Base-by-base conservation (phyloP, 2,797 vertebrate genomes). In the Naso thynnoides region DNA sequence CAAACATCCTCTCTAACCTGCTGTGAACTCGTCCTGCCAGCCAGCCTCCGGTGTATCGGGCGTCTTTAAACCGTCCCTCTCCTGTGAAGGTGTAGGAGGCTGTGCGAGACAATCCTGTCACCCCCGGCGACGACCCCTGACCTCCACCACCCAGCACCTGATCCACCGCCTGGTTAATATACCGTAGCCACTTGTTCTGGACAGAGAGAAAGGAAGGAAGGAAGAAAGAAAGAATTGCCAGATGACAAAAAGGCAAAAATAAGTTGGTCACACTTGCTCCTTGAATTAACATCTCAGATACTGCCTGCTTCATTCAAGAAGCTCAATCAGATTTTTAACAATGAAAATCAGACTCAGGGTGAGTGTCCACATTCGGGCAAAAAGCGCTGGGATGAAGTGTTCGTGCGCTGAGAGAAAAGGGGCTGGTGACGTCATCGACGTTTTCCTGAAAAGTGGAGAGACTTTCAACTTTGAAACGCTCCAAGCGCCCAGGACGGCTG, bases 141-240 rank as follows among this genome's bases (percentile, higher is more conserved):
- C 86, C 81, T 42, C 74, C 88, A 18, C 90, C 95, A 16, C 88
- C 94, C 73, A 99, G 93, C 41, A 95, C 94, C 70, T 95, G 96
- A 81, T 99, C 97, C 90, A 98, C 94, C 10, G 97, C 95, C 88
- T 97, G 96, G 92, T 97, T 98, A 65, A 99, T 94, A 47, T 96
- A 94, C 70, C 95, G 91, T 9, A 99, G 89, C 98, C 98, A 99
- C 83, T 97, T 99, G 36, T 95, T 96, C 98, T 99, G 86, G 52
- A 53, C 5, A 39, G 24, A 62, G 21, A 39, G n/a, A 74, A 23
- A 39, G 0, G 56, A 0, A 3, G 42, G n/a, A 8, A 3, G 11
- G 8, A 0, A 3, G 10, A 27, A 18, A 60, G 47, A 57, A 23
- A 69, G 14, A 59, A 26, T 14, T 42, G 4, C 5, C 1, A 24